Evolutionary conservation across 2,113 vertebrate species (phyloP), one percentile per base, ranked within the genome.

Genomic region (Choloepus hoffmanni): DNA sequence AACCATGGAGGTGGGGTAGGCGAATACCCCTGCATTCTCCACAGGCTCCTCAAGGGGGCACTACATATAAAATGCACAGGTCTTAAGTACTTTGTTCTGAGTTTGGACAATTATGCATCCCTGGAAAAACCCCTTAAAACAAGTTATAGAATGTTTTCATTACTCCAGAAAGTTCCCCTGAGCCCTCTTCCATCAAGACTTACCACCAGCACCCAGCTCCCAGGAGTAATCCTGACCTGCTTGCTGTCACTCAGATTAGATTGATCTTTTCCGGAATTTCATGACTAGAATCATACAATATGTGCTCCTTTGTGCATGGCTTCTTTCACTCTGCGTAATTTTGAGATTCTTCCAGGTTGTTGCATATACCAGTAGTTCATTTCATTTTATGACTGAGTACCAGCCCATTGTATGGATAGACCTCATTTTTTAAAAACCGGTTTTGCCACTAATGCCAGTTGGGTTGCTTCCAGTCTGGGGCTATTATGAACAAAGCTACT

Each of bases 311-410:
- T 16, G 24, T 6, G 24, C n/a, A 65, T 30, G 58, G 7, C 78
- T 65, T 7, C 2, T 21, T 16, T 48, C 30, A 3, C 16, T 7
- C n/a, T 23, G n/a, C 18, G 1, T 45, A 2, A 8, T 24, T 23
- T 16, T 7, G 53, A 70, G 83, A 40, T 2, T 12, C n/a, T 0
- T 67, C 81, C 33, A 2, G 1, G 4, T 7, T 1, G 1, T 2
- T 30, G 21, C 1, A 0, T 1, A 2, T 4, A 16, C 26, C 24
- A 1, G 2, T 3, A 11, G 9, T 18, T 30, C 16, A 0, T 48
- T 40, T 48, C 23, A 18, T 43, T n/a, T 68, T 23, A 12, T 73
- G 9, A 14, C 79, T 2, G 8, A 28, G 30, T 0, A 24, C 5
- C 11, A 3, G 14, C 10, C n/a, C 26, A 7, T 3, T 1, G 6